phyloP scores from a whole-genome alignment of 2,797 vertebrate species.

The Rhynchotus rufescens region DNA sequence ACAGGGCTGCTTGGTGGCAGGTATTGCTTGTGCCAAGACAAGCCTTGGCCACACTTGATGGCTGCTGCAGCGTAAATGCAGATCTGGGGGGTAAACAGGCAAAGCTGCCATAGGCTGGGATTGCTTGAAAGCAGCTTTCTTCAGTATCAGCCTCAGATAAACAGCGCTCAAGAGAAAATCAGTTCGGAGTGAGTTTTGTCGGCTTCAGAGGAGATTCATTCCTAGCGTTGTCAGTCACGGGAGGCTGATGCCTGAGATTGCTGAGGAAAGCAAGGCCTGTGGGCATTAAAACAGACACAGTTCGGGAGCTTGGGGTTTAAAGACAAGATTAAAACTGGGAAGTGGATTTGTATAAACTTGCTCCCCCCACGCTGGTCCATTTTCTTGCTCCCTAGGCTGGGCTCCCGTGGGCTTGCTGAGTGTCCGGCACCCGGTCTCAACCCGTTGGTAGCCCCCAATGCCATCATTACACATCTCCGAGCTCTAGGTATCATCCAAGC shows the following conservation, averaged over 20 bases:
- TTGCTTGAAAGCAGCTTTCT: constrained; percentile 3
- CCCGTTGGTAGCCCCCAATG: rapidly evolving
- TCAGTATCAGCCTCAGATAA: not conserved
- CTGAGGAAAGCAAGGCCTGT: constrained; percentile 37
- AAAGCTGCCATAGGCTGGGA: not conserved
- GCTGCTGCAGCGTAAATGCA: not conserved
- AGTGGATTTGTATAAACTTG: not conserved
- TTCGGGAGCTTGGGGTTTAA: not conserved
- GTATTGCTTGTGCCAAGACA: not conserved
- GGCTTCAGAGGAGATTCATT: constrained; percentile 47
- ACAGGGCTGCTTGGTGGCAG: not conserved
- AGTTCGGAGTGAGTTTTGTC: constrained; percentile 49
- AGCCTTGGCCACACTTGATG: not conserved
- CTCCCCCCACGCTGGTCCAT: not conserved
- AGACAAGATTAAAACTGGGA: constrained; percentile 40
- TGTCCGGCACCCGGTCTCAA: rapidly evolving
- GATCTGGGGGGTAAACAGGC: not conserved
- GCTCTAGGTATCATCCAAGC: not conserved
- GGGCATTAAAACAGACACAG: constrained; percentile 40
- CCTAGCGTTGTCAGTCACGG: constrained; percentile 9
- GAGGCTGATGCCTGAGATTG: constrained; percentile 51
- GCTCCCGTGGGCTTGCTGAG: not conserved
- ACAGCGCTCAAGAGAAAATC: constrained; percentile 39
- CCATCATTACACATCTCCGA: not conserved
- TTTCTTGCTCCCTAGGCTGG: not conserved